These are phyloP conservation scores for Palythoa heliodiscus DNA, from an alignment of 92 coral and sea anemone genomes.

Conservation along the genomic window DNA sequence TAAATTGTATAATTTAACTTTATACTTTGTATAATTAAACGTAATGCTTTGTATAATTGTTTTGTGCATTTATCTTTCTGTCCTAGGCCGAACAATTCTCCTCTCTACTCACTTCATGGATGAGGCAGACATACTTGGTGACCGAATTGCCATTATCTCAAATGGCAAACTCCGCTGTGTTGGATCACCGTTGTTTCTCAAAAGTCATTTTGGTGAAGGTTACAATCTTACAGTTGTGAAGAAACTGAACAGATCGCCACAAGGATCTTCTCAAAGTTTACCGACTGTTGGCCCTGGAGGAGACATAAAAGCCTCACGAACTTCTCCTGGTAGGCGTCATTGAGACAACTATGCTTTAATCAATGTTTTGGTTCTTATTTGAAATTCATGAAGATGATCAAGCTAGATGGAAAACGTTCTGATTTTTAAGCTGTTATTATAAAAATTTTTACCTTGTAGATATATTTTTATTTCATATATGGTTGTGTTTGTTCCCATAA, in stretches of 20 bases:
- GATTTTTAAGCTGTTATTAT: too few species aligned
- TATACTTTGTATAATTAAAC: background rate
- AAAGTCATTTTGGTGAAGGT: slow-evolving; percentile 97
- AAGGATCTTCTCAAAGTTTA: slow-evolving; percentile 54
- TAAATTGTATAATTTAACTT: background rate
- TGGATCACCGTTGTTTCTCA: slow-evolving; percentile 93
- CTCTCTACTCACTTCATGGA: slow-evolving; percentile 99
- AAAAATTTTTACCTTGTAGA: too few species aligned
- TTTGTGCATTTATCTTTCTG: background rate
- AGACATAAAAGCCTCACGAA: background rate
- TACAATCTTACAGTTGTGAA: slow-evolving; percentile 91
- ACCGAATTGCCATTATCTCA: slow-evolving; percentile 93
- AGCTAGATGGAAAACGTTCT: too few species aligned
- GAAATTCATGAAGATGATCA: too few species aligned
- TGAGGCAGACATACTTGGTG: slow-evolving; percentile 98
- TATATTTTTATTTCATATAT: too few species aligned
- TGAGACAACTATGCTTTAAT: background rate
- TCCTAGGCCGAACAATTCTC: slow-evolving; percentile 88
- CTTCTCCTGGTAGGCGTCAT: slow-evolving; percentile 2
- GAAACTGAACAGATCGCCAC: slow-evolving; percentile 70
- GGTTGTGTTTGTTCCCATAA: too few species aligned
- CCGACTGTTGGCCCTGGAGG: slow-evolving; percentile 8
- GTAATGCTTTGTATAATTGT: background rate
- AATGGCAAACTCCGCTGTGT: slow-evolving; percentile 96
- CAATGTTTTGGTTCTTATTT: too few species aligned